Evolutionary conservation across 2,113 vertebrate species (phyloP).

Genomic region (Callipepla californica): DNA sequence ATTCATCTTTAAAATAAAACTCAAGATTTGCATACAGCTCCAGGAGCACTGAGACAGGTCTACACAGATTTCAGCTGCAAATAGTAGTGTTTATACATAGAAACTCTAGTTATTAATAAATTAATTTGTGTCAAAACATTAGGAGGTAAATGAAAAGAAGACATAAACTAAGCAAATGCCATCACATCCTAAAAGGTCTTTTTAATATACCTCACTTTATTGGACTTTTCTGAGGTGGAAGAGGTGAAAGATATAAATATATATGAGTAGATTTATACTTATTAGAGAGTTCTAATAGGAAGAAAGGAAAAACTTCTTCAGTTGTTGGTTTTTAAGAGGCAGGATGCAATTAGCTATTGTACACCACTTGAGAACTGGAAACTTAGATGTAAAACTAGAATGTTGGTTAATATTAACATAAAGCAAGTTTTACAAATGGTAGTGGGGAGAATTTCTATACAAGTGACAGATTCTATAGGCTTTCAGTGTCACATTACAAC

Average conservation of each 20-base stretch:
- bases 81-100: not conserved
- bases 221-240: not conserved
- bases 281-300: not conserved
- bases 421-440: not conserved
- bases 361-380: not conserved
- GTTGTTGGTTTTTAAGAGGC: not conserved
- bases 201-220: not conserved
- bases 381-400: not conserved
- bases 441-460: not conserved
- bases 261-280: not conserved
- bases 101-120: not conserved
- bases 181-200: not conserved
- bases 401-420: not conserved
- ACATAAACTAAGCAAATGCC: not conserved
- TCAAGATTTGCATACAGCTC: not conserved
- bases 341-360: not conserved
- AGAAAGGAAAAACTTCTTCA: not conserved
- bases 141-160: not conserved
- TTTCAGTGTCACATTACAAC: not conserved
- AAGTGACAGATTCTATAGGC: not conserved
- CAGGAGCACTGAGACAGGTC: not conserved
- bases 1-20: not conserved
- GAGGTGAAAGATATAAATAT: not conserved
- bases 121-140: not conserved
- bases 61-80: not conserved